Percentiles rank a stretch among this genome's conserved stretches.
phyloP scores from a whole-genome alignment of 2,113 vertebrate species.

The Greenwoodochromis staneri region DNA sequence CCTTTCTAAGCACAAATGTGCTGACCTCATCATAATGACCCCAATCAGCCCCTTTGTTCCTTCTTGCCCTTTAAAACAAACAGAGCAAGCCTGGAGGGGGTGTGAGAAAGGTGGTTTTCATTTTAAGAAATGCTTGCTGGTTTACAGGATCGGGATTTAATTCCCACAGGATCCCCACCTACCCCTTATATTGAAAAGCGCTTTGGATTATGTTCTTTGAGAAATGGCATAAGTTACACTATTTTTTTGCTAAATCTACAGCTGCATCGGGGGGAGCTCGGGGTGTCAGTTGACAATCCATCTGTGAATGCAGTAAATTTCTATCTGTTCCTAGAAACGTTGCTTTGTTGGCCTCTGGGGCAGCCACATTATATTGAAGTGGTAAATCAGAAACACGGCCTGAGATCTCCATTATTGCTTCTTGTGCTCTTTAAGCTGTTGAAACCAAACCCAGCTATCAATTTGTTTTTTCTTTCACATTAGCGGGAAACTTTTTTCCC shows the following conservation, averaged over 20 bases:
- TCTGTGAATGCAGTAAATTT: slow-evolving; percentile 20
- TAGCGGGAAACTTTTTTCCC: not conserved
- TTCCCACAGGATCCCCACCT: slow-evolving; percentile 6
- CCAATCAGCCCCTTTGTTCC: not conserved
- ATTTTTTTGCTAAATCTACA: slow-evolving; percentile 3
- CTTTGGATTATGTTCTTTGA: slow-evolving; percentile 9
- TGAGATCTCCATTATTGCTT: not conserved
- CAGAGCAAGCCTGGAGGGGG: not conserved
- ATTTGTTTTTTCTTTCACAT: not conserved
- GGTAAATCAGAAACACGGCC: slow-evolving; percentile 56
- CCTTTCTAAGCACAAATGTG: not conserved
- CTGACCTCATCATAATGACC: not conserved
- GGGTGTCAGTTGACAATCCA: slow-evolving; percentile 12
- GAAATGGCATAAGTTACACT: slow-evolving; percentile 12
- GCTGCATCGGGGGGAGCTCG: not conserved
- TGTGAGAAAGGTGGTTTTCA: slow-evolving; percentile 5
- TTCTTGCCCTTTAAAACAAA: not conserved
- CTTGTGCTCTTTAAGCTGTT: not conserved
- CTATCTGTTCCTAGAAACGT: slow-evolving; percentile 5
- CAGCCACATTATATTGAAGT: slow-evolving; percentile 12
- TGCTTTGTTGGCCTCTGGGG: not conserved
- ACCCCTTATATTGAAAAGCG: slow-evolving; percentile 22
- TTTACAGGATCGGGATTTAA: slow-evolving; percentile 10
- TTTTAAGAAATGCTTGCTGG: slow-evolving; percentile 31
- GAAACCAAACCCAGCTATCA: not conserved